Base-by-base conservation (phyloP, 2,888 invertebrate genomes). In the Eupithecia pulchellata region DNA sequence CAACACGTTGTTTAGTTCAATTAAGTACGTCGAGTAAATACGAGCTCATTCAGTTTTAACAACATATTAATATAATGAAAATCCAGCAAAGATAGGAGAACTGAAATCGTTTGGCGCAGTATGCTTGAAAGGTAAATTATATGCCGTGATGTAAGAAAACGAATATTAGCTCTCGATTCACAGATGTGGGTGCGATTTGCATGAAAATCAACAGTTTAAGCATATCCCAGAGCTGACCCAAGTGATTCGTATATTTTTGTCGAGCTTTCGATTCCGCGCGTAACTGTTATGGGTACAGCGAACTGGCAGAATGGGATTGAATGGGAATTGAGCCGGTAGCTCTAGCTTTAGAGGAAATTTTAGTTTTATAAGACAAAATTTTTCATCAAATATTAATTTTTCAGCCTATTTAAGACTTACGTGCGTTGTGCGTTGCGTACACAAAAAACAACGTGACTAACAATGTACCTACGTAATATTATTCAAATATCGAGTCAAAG, bases 161-260 rank as follows among this genome's bases (percentile, higher is more conserved):
- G 11, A 36, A 6, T 29, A 47, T 57, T 27, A 68, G 58, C 77
- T 76, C 72, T 69, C 62, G 66, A 34, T 30, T n/a, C 39, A 30
- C 25, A 66, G 66, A 75, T 71, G 65, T 29, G 66, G 71, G 32
- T 63, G 64, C 61, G 64, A 75, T 77, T 73, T 78, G 72, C 76
- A 78, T 78, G 66, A 71, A 72, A 75, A 74, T 74, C 60, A 73
- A 74, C 78, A 74, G 64, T 76, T 75, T 72, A 66, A 25, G 57
- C 64, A 71, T 71, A 73, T 73, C 74, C 71, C 74, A 27, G 52
- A 74, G 69, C 72, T 70, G 67, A 75, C 52, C 71, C 70, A 76
- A 75, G 65, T 73, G 68, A 73, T 75, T 74, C 55, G 69, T 57
- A 67, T 62, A 64, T 71, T 75, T 69, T 68, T 69, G 71, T 68